phyloP scores from a whole-genome alignment of 2,113 vertebrate genomes.

The Panthera uncia region DNA sequence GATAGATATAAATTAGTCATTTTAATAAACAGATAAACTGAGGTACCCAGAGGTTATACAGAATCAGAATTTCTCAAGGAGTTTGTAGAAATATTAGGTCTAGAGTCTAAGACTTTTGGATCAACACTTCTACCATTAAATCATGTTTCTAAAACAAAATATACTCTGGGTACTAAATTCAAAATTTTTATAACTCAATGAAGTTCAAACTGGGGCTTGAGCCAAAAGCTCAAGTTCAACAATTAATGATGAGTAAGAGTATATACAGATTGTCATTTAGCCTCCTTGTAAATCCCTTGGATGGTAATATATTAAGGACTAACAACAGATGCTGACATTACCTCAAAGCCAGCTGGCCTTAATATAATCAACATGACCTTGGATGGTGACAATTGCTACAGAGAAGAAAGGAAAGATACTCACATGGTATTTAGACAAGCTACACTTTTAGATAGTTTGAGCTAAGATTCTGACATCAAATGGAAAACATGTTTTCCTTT shows the following conservation, averaged over 20 bases:
- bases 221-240: not conserved
- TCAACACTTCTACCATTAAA: not conserved
- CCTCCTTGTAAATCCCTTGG: conserved; percentile 4
- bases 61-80: not conserved
- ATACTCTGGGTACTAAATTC: not conserved
- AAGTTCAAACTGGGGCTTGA: not conserved
- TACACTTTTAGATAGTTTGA: not conserved
- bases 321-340: conserved; percentile 4
- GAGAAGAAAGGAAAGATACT: not conserved
- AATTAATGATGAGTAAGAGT: not conserved
- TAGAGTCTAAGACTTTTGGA: not conserved
- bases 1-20: not conserved
- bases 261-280: not conserved
- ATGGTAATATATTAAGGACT: not conserved
- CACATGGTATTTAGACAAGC: not conserved
- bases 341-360: not conserved
- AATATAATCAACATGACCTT: not conserved
- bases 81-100: conserved; percentile 19
- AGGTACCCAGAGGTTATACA: not conserved
- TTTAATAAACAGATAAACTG: conserved; percentile 54
- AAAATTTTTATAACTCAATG: conserved; percentile 18
- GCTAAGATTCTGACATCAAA: not conserved
- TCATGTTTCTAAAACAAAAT: conserved; percentile 31
- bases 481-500: conserved; percentile 11
- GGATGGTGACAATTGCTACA: not conserved